Conservation (phyloP, 64 coral and sea anemone species). For the Actinia equina region DNA sequence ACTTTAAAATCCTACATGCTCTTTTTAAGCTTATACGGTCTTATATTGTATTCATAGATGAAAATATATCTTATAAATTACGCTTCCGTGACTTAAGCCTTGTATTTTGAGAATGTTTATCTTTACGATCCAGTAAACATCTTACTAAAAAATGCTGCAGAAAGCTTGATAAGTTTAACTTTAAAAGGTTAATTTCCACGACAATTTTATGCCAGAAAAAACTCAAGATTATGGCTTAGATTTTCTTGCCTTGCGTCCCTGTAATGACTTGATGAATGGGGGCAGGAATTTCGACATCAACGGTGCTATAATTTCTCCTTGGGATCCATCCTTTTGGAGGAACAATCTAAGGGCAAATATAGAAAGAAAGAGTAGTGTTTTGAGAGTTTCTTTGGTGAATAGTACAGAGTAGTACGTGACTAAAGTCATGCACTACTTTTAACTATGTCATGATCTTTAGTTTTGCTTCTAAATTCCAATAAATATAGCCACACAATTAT, state of each 20-base stretch:
- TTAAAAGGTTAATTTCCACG: not conserved
- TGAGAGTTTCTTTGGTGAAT: constrained; percentile 18
- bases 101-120: not conserved
- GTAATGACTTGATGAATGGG: constrained; percentile 94
- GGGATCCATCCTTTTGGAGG: constrained; percentile 96
- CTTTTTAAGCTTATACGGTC: not conserved
- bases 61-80: not conserved
- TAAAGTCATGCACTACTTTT: constrained; percentile 18
- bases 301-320: constrained; percentile 65
- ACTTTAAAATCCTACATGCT: too few relatives aligned
- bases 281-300: constrained; percentile 79
- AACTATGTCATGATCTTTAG: constrained; percentile 11
- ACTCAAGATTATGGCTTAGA: not conserved
- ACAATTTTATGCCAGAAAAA: not conserved
- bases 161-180: not conserved
- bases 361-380: not conserved
- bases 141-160: not conserved
- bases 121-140: not conserved
- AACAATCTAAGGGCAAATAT: constrained; percentile 62
- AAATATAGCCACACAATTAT: not conserved
- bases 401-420: constrained; percentile 5
- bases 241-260: constrained; percentile 78
- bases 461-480: not conserved
- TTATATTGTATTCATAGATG: not conserved
- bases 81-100: not conserved